Percentiles rank a stretch among this genome's conserved stretches.
Evolutionary conservation across 2,113 vertebrate species (phyloP).

Genomic region (Dendrocopos noguchii): DNA sequence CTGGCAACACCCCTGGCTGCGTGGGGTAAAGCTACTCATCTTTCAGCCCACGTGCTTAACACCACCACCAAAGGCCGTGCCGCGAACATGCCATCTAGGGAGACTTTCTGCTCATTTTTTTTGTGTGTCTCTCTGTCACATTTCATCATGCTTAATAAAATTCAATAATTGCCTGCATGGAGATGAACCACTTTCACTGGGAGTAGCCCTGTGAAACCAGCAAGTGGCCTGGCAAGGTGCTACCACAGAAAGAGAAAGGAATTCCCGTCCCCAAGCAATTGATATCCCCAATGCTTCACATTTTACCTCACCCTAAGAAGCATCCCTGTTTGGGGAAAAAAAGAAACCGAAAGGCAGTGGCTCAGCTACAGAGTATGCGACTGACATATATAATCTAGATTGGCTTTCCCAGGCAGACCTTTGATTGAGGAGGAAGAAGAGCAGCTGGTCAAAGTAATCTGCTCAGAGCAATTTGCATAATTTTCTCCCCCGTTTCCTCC

Average conservation of each 20-base stretch:
- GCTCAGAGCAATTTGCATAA: constrained; percentile 76
- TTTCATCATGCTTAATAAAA: constrained; percentile 52
- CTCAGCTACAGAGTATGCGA: constrained; percentile 1
- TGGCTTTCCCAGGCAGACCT: constrained; percentile 63
- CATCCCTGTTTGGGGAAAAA: background rate
- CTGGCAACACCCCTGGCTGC: background rate
- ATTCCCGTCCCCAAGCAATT: background rate
- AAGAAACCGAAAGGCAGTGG: background rate
- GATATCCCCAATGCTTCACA: background rate
- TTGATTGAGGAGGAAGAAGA: constrained; percentile 74
- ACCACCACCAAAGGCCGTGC: constrained; percentile 38
- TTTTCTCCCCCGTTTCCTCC: constrained; percentile 73
- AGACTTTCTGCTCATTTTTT: constrained; percentile 23
- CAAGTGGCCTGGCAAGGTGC: background rate
- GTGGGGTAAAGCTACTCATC: constrained; percentile 2
- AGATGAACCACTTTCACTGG: background rate
- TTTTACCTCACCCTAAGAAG: background rate
- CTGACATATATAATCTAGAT: constrained; percentile 66
- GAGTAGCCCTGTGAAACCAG: background rate
- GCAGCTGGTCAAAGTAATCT: constrained; percentile 80
- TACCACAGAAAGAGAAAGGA: background rate
- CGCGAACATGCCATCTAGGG: background rate
- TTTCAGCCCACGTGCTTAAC: constrained; percentile 8
- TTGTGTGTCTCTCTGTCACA: background rate
- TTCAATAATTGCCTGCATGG: background rate